These are phyloP conservation scores for Xenus cinereus DNA, from an alignment of 2,113 vertebrate species.

Conservation along the genomic window DNA sequence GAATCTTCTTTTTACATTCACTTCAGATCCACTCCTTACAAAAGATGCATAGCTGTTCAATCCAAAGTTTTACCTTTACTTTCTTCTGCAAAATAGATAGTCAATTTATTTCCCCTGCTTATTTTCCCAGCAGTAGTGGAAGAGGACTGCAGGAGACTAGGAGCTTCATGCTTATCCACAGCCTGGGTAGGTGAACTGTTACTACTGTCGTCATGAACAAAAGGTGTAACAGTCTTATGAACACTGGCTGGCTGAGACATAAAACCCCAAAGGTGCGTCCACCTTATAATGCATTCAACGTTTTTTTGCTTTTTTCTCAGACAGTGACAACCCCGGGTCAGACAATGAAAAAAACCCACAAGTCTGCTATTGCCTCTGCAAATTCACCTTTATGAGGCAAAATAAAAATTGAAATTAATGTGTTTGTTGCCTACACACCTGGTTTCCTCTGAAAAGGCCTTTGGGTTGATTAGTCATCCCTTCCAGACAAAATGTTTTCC, in stretches of 20 bases:
- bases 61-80: not conserved
- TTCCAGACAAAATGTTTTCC: not conserved
- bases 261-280: slow-evolving; percentile 29
- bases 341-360: not conserved
- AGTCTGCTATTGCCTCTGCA: not conserved
- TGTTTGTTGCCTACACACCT: not conserved
- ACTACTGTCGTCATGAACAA: not conserved
- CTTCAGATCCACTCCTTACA: not conserved
- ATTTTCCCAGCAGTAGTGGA: not conserved
- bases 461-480: slow-evolving; percentile 15
- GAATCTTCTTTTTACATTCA: not conserved
- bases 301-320: slow-evolving; percentile 8
- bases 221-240: not conserved
- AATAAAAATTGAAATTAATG: slow-evolving; percentile 12
- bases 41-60: not conserved
- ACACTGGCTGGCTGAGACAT: slow-evolving; percentile 35
- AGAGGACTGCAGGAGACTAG: not conserved
- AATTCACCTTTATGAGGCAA: not conserved
- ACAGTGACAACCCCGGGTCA: not conserved
- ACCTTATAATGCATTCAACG: not conserved
- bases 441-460: not conserved
- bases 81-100: not conserved
- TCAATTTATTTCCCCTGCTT: not conserved
- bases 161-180: not conserved
- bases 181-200: not conserved